A percentile compares a stretch with the other conserved stretches of the same genome.
Evolutionary conservation across 2,113 vertebrate genomes (phyloP).

Genomic region (Elanus axillaris): DNA sequence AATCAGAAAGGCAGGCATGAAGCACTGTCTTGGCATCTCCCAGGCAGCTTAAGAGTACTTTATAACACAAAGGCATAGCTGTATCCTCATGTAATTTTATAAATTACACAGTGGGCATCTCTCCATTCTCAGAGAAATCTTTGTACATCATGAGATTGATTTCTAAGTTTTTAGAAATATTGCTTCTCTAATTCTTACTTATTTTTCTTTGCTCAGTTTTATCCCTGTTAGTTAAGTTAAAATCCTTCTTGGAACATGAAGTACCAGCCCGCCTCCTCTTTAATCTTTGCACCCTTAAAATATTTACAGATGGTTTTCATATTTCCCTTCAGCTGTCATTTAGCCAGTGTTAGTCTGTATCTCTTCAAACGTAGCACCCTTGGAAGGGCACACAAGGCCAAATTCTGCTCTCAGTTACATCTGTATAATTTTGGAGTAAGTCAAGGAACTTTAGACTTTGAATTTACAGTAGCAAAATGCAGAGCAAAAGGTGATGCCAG

Average conservation of each 20-base stretch:
- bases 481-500: neutral
- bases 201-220: neutral
- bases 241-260: neutral
- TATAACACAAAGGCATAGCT: neutral
- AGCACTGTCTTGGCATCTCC: neutral
- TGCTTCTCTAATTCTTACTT: neutral
- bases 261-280: neutral
- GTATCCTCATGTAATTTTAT: neutral
- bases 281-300: neutral
- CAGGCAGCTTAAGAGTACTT: neutral
- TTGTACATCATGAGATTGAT: neutral
- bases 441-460: neutral
- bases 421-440: neutral
- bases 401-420: neutral
- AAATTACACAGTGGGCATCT: neutral
- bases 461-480: neutral
- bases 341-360: neutral
- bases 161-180: neutral
- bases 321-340: neutral
- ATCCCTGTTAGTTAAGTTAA: neutral
- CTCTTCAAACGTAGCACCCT: neutral
- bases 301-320: conserved; percentile 14
- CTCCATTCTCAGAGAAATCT: neutral
- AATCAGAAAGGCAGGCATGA: neutral
- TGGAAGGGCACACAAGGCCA: neutral